Evolutionary conservation across 1,140 invertebrate species (phyloP).

Genomic region (Lepidurus packardi): DNA sequence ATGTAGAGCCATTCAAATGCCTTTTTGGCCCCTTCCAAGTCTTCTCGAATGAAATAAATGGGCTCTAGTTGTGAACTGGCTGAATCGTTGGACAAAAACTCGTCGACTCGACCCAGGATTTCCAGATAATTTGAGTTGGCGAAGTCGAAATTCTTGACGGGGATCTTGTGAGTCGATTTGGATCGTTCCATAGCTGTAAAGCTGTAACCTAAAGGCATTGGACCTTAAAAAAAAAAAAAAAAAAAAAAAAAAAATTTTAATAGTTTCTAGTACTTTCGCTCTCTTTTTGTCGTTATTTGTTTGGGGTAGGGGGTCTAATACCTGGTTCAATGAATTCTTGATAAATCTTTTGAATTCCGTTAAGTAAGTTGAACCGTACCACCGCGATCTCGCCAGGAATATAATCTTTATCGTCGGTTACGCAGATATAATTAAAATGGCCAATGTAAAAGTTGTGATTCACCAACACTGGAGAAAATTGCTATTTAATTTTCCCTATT

Average conservation of each 20-base stretch:
- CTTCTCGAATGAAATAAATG: neutral
- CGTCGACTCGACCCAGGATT: neutral
- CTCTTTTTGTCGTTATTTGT: neutral
- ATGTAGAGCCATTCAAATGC: constrained; percentile 17
- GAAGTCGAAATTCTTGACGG: constrained; percentile 4
- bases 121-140: constrained; percentile 23
- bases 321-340: constrained; percentile 44
- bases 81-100: constrained; percentile 21
- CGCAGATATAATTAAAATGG: constrained; percentile 42
- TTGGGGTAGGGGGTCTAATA: neutral
- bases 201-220: constrained; percentile 31
- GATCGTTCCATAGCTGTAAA: constrained; percentile 26
- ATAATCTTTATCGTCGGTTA: constrained; percentile 41
- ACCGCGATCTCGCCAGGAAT: constrained; percentile 42
- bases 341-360: constrained; percentile 41
- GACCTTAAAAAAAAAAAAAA: neutral
- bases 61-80: constrained; percentile 1
- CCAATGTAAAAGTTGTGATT: constrained; percentile 42
- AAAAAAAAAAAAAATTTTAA: neutral
- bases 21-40: constrained; percentile 6
- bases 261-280: neutral
- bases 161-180: constrained; percentile 31
- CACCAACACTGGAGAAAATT: constrained; percentile 37
- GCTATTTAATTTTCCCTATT: neutral
- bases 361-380: constrained; percentile 41